These are phyloP conservation scores for Neodiprion lecontei DNA, from an alignment of 1,140 invertebrate species.

Conservation along the genomic window DNA sequence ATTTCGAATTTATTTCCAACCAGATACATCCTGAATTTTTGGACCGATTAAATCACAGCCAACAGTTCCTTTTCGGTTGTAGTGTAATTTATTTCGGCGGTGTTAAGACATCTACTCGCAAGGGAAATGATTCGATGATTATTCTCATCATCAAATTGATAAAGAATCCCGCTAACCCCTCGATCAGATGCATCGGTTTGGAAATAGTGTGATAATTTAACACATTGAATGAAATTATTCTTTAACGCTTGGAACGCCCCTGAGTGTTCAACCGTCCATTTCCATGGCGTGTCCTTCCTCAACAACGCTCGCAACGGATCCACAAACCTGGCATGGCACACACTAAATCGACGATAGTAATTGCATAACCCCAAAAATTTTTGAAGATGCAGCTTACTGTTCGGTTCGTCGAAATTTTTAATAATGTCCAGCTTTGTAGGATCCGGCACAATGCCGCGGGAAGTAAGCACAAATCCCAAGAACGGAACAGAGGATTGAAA, in stretches of 20 bases:
- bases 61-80: conserved; percentile 44
- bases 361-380: conserved; percentile 43
- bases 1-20: conserved; percentile 38
- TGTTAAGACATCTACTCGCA: conserved; percentile 20
- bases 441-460: conserved; percentile 23
- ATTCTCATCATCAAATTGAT: conserved; percentile 19
- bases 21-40: conserved; percentile 41
- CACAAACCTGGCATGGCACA: conserved; percentile 14
- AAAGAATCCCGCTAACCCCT: conserved; percentile 10
- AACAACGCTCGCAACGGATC: conserved; percentile 27
- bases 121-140: conserved; percentile 18
- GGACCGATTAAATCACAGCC: conserved; percentile 37
- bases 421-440: conserved; percentile 24
- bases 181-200: conserved; percentile 20
- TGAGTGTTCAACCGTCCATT: conserved; percentile 14
- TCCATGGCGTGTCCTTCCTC: conserved; percentile 14
- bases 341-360: conserved; percentile 40
- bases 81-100: conserved; percentile 29
- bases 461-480: conserved; percentile 21
- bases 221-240: conserved; percentile 24
- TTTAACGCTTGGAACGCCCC: conserved; percentile 23
- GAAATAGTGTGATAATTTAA: conserved; percentile 26
- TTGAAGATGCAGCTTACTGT: conserved; percentile 28
- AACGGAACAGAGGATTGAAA: conserved; percentile 17
- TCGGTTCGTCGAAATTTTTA: conserved; percentile 24